Evolutionary conservation across 64 coral and sea anemone genomes (phyloP), one percentile per base, ranked within the genome.

Genomic region (Pachyseris speciosa): DNA sequence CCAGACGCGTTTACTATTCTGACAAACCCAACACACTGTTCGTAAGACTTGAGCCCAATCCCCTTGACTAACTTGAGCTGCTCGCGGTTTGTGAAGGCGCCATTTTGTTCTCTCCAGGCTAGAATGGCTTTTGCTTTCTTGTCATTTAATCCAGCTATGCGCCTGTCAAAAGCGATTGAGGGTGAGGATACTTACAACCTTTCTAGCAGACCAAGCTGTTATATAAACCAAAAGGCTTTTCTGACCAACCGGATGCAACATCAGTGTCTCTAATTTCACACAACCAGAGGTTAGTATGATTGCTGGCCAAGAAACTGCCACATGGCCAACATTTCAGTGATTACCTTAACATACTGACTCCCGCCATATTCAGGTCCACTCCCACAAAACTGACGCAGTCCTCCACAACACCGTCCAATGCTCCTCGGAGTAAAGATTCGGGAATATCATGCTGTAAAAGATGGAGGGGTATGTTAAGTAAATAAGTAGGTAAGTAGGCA

Each of bases 311-410:
- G 17, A 61, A 61, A 25, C 2, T 47, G 68, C 44, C 22, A 74
- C 20, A n/a, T n/a, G n/a, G n/a, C n/a, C n/a, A n/a, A 4, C 0
- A n/a, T 12, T 68, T 8, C 17, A 69, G 19, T 24, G 59, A 38
- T 53, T 90, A 98, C 96, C 84, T 98, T 15, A 98, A 72, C 76
- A 90, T 88, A 57, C 72, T 84, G 41, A 95, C 89, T 31, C 96
- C 89, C 1, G 93, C 93, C 29, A 91, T 90, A 75, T 98, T 98
- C 30, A 98, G 72, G 75, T 98, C 89, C 20, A 95, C 85, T 7
- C 96, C 96, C 7, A 98, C 96, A 61, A 98, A 92, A 80, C 96
- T 98, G 40, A 98, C 96, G 61, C 96, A 98, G 42, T 98, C 96
- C 30, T 94, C 92, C 20, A 98, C 51, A 11, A 98, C 94, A n/a